Evolutionary conservation across 2,888 invertebrate genomes (phyloP).

Genomic region (Chymomyza caudatula): DNA sequence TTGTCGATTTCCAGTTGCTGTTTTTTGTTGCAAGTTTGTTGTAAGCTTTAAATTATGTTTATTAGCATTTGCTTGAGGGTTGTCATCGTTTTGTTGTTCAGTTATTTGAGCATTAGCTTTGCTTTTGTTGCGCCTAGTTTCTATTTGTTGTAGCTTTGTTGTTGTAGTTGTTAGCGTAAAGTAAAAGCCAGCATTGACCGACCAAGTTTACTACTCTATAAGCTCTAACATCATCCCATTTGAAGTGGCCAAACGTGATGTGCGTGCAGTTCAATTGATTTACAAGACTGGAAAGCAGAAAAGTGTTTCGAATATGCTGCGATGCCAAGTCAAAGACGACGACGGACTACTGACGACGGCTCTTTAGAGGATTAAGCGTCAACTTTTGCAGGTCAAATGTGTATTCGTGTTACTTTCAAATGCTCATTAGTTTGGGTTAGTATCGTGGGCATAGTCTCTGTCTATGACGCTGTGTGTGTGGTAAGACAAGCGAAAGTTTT

Average conservation of each 20-base stretch:
- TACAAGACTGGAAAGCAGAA: background rate
- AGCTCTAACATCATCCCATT: slow-evolving; percentile 1
- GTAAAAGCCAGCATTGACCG: background rate
- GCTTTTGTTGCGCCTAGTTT: slow-evolving; percentile 6
- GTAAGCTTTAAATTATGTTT: slow-evolving; percentile 64
- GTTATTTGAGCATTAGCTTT: slow-evolving; percentile 39
- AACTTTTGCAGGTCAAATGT: slow-evolving; percentile 1
- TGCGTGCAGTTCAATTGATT: slow-evolving; percentile 53
- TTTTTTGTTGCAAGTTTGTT: slow-evolving; percentile 27
- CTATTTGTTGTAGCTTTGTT: background rate
- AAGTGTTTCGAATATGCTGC: background rate
- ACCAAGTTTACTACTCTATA: background rate
- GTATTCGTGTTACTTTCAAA: background rate
- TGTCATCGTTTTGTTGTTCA: slow-evolving; percentile 48
- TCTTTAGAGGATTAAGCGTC: background rate
- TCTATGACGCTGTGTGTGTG: slow-evolving; percentile 18
- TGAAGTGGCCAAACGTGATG: slow-evolving; percentile 55
- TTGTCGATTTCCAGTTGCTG: slow-evolving; percentile 35
- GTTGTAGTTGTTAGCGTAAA: background rate
- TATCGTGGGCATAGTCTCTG: slow-evolving; percentile 19
- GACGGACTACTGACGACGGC: background rate
- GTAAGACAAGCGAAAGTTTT: slow-evolving; percentile 48
- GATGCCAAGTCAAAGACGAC: background rate
- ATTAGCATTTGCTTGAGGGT: slow-evolving; percentile 39
- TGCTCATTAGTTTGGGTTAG: background rate